Base-by-base conservation (phyloP, 2,888 invertebrate species). In the Xylota sylvarum region DNA sequence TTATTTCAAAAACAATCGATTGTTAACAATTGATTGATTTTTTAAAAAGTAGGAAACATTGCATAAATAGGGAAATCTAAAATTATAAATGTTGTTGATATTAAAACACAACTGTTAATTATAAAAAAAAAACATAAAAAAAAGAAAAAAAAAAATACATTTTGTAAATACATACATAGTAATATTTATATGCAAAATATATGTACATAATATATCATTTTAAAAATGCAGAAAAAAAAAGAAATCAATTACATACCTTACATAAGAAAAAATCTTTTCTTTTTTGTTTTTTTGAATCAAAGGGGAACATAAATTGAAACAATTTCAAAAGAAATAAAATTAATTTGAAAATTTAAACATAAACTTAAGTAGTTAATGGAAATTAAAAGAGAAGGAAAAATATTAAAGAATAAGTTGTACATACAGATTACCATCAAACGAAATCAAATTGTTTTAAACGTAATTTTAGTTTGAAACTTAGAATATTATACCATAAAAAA, bases 381-480 rank as follows among this genome's bases (percentile, higher is more conserved):
- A 82, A 82, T 82, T 62, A 60, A 77, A 72, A 14, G 35, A 17
- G 43, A 19, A 50, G 23, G 46, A 14, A 69, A 19, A 64, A 27
- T 12, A 37, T 37, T 58, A 35, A 35, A 3, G 6, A 32, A n/a
- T 58, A 69, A 77, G 76, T 67, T 84, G 79, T 80, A 80, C 9
- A 86, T 72, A 67, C 9, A 48, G 35, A 48, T 58, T 62, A 40
- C n/a, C 65, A 73, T 77, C 43, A 84, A 74, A 50, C 67, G 74
- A 78, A 86, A 86, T 86, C 86, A 86, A 86, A 86, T 77, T 82
- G 73, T 86, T 86, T 82, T 32, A 86, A 77, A 81, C 58, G 43
- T 72, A 77, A 67, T 55, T 52, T 46, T 76, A 76, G 72, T 86
- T 86, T 56, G 27, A 56, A 73, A 82, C 43, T 82, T 73, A 78